Evolutionary conservation across 2,797 vertebrate species (phyloP), one percentile per base, ranked within the genome.

Genomic region (Artibeus lituratus): DNA sequence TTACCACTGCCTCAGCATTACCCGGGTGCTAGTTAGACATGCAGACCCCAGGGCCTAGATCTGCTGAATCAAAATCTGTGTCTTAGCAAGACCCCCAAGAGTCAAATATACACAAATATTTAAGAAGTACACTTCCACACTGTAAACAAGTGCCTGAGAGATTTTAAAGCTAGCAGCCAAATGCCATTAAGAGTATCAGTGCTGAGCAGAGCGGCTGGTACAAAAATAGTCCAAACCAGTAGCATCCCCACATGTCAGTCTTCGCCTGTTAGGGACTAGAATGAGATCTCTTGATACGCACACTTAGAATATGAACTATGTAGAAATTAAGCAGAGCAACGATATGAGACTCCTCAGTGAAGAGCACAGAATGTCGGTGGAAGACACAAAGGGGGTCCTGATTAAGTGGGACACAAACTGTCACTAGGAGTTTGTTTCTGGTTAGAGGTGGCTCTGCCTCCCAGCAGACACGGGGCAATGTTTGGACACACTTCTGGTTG

Each of bases 221-320:
- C 4, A 9, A 37, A n/a, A 35, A 3, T 4, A 22, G 21, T 32
- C 12, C 7, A 22, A 39, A 39, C 80, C 81, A 2, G n/a, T 5
- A 0, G 8, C 10, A 8, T 6, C 69, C 24, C 35, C 2, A 0
- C 0, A 0, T 7, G 21, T n/a, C 6, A 0, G 37, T 65, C 16
- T 0, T 57, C 19, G 0, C n/a, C 70, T 3, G 7, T 3, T 3
- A 21, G 81, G 85, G n/a, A 11, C 2, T 4, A 2, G 2, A 0
- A 11, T 0, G n/a, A 81, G 55, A 29, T 21, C 15, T 53, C 35
- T 14, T 12, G 10, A 11, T n/a, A 24, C 11, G 6, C 7, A 35
- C 47, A 19, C 5, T 7, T 18, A 39, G 39, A 29, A 37, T 29
- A 35, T 0, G 35, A 59, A 24, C 21, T 42, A 0, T 49, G 49